These are phyloP conservation scores for Dromaius novaehollandiae DNA, from an alignment of 2,113 vertebrate species.

Conservation along the genomic window DNA sequence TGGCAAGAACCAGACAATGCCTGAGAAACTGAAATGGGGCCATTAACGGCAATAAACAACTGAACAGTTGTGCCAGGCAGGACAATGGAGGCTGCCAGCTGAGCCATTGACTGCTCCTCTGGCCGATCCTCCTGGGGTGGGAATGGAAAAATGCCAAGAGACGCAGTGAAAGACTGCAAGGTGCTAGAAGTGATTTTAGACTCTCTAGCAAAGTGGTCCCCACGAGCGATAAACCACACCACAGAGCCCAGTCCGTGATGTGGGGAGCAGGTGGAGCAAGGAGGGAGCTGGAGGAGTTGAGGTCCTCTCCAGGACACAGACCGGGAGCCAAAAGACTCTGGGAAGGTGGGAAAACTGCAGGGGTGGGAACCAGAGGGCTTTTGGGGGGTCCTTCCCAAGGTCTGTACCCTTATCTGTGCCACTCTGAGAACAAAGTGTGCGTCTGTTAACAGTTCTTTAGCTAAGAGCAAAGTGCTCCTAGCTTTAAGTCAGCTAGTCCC, in stretches of 20 bases:
- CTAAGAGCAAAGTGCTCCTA: not conserved
- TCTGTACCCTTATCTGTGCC: not conserved
- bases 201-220: not conserved
- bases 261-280: not conserved
- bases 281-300: not conserved
- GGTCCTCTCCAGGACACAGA: not conserved
- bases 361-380: not conserved
- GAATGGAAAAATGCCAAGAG: not conserved
- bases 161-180: not conserved
- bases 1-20: not conserved
- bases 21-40: not conserved
- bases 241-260: not conserved
- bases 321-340: not conserved
- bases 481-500: not conserved
- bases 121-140: not conserved
- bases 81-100: not conserved
- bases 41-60: not conserved
- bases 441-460: not conserved
- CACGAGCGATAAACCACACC: not conserved
- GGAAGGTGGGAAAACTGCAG: not conserved
- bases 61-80: rapidly evolving
- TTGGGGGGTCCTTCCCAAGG: rapidly evolving
- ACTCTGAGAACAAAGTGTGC: not conserved
- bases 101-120: rapidly evolving
- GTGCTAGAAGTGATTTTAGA: not conserved